Percentiles rank a stretch among this genome's conserved stretches.
Evolutionary conservation across 2,888 invertebrate species (phyloP).

Genomic region (Drosophila pullipes): DNA sequence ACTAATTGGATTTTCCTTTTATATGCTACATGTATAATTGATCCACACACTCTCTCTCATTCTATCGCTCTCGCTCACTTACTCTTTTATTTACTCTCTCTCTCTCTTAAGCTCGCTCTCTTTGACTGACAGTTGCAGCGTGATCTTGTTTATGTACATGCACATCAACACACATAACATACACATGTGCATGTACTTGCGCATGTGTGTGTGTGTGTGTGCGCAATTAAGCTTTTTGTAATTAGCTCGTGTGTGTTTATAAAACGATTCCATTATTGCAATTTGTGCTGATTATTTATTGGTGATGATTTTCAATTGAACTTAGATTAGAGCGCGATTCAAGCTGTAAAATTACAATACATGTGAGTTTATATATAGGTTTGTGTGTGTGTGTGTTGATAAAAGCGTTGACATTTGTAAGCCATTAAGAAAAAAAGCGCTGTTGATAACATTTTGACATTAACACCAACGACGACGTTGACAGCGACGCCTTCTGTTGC

Average conservation of each 20-base stretch:
- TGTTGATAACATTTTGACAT: constrained; percentile 73
- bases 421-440: constrained; percentile 22
- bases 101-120: constrained; percentile 22
- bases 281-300: constrained; percentile 53
- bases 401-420: constrained; percentile 58
- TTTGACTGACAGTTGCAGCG: constrained; percentile 44
- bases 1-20: constrained; percentile 63
- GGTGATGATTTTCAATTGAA: constrained; percentile 61
- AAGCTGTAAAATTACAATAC: constrained; percentile 14
- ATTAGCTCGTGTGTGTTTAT: constrained; percentile 48
- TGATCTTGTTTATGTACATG: constrained; percentile 44
- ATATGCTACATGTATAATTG: constrained; percentile 55
- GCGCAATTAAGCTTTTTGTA: constrained; percentile 38
- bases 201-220: constrained; percentile 4
- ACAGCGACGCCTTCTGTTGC: constrained; percentile 11
- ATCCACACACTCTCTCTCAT: constrained; percentile 22
- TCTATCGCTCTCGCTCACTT: constrained; percentile 4
- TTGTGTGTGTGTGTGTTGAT: constrained; percentile 8
- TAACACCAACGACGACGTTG: constrained; percentile 27
- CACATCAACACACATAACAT: not conserved
- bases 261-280: constrained; percentile 44
- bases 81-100: not conserved
- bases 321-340: constrained; percentile 55
- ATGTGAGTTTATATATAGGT: not conserved
- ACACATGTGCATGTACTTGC: not conserved